A percentile compares a stretch with the other conserved stretches of the same genome.
Evolutionary conservation across 2,888 invertebrate genomes (phyloP).

Genomic region (Drosophila barbarae): DNA sequence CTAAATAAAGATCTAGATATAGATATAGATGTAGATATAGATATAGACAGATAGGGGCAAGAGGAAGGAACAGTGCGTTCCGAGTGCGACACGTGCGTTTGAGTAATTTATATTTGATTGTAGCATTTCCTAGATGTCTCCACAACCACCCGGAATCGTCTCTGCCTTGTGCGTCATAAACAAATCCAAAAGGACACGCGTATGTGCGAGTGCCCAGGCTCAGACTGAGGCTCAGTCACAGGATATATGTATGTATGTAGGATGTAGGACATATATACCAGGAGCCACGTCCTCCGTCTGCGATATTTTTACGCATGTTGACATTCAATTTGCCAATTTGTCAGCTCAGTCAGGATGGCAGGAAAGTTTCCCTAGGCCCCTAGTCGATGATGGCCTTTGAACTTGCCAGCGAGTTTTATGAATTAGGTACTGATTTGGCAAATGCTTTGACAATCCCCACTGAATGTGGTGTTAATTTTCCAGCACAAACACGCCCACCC

Average conservation of each 20-base stretch:
- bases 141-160: conserved; percentile 6
- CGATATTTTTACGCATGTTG: conserved; percentile 74
- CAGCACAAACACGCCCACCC: conserved; percentile 12
- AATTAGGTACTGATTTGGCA: conserved; percentile 69
- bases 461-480: conserved; percentile 69
- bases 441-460: conserved; percentile 41
- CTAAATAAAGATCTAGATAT: conserved; percentile 27
- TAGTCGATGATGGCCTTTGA: conserved; percentile 55
- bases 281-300: conserved; percentile 26
- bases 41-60: neutral
- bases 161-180: conserved; percentile 63
- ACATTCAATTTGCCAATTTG: conserved; percentile 75
- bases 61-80: neutral
- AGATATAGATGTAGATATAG: neutral
- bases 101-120: conserved; percentile 69
- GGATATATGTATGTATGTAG: conserved; percentile 3
- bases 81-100: conserved; percentile 62
- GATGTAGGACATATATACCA: neutral
- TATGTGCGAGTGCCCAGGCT: conserved; percentile 23
- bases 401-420: conserved; percentile 59
- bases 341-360: conserved; percentile 38
- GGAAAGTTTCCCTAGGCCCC: conserved; percentile 55
- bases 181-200: conserved; percentile 64
- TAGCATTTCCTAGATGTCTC: conserved; percentile 28
- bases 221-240: neutral